Evolutionary conservation across 2,888 invertebrate species (phyloP).

Genomic region (Zeuzera pyrina): DNA sequence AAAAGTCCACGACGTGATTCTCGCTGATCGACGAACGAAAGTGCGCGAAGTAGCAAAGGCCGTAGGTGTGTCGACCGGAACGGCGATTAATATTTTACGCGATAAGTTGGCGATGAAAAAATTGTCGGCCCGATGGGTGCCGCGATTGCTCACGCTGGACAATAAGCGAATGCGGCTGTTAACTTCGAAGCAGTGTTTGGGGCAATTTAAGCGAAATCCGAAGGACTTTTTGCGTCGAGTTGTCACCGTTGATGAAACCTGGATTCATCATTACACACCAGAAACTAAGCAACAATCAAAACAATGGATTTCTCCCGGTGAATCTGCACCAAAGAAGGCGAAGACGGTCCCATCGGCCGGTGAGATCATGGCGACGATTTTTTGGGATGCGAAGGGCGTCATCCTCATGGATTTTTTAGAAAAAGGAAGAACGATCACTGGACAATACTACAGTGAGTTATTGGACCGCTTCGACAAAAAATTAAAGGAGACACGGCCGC

Average conservation of each 20-base stretch:
- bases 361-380: constrained; percentile 19
- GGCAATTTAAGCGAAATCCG: background rate
- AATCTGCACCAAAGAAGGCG: constrained; percentile 1
- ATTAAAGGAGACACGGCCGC: constrained; percentile 1
- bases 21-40: constrained; percentile 4
- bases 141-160: constrained; percentile 5
- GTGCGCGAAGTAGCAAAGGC: constrained; percentile 4
- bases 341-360: constrained; percentile 10
- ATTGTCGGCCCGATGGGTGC: constrained; percentile 4
- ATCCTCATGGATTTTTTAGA: constrained; percentile 16
- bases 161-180: constrained; percentile 2
- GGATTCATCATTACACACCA: constrained; percentile 4
- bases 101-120: constrained; percentile 6
- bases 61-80: constrained; percentile 6
- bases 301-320: constrained; percentile 2
- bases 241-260: constrained; percentile 6
- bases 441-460: constrained; percentile 14
- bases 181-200: constrained; percentile 3
- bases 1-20: constrained; percentile 4
- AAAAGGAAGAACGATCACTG: constrained; percentile 18
- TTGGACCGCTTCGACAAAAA: constrained; percentile 11
- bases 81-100: constrained; percentile 9
- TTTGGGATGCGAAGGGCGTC: constrained; percentile 17
- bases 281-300: constrained; percentile 3
- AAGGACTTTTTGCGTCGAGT: constrained; percentile 4